phyloP scores from a whole-genome alignment of 2,888 invertebrate genomes.

The Morpho helenor region DNA sequence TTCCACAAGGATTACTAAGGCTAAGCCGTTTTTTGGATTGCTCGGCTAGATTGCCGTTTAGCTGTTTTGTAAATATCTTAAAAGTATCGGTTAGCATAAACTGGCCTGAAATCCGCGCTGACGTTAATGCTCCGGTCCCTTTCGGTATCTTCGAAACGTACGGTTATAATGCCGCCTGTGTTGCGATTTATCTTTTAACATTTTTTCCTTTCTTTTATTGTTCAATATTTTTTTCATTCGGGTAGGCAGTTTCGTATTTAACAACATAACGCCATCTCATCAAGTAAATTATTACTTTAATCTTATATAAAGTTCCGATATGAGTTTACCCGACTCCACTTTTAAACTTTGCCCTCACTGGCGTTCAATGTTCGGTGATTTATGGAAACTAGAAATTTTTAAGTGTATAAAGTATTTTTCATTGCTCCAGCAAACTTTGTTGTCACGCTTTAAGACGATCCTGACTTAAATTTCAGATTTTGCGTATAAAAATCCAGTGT shows the following conservation, averaged over 20 bases:
- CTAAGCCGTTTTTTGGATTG: slow-evolving; percentile 57
- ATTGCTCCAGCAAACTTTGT: slow-evolving; percentile 50
- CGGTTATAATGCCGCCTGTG: slow-evolving; percentile 57
- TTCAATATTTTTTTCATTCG: slow-evolving; percentile 33
- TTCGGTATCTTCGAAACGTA: slow-evolving; percentile 68
- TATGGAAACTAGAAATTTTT: slow-evolving; percentile 68
- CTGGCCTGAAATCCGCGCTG: slow-evolving; percentile 59
- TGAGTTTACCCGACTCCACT: slow-evolving; percentile 64
- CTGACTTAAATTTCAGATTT: slow-evolving; percentile 38
- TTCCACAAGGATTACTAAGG: slow-evolving; percentile 62
- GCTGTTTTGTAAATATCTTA: slow-evolving; percentile 73
- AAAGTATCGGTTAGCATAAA: slow-evolving; percentile 72
- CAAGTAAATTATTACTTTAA: slow-evolving; percentile 71
- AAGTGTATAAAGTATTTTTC: slow-evolving; percentile 58
- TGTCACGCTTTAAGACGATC: slow-evolving; percentile 51
- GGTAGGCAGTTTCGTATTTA: slow-evolving; percentile 54
- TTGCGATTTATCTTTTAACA: slow-evolving; percentile 51
- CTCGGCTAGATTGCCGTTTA: slow-evolving; percentile 60
- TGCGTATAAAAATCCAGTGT: slow-evolving; percentile 28
- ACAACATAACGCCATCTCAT: slow-evolving; percentile 62
- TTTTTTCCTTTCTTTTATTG: slow-evolving; percentile 30
- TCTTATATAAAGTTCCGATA: slow-evolving; percentile 61
- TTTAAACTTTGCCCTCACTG: slow-evolving; percentile 59
- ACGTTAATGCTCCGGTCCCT: slow-evolving; percentile 72
- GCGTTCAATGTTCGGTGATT: slow-evolving; percentile 65